Conservation (phyloP, 2,888 invertebrate species). For the Hydroisotoma schaefferi region DNA sequence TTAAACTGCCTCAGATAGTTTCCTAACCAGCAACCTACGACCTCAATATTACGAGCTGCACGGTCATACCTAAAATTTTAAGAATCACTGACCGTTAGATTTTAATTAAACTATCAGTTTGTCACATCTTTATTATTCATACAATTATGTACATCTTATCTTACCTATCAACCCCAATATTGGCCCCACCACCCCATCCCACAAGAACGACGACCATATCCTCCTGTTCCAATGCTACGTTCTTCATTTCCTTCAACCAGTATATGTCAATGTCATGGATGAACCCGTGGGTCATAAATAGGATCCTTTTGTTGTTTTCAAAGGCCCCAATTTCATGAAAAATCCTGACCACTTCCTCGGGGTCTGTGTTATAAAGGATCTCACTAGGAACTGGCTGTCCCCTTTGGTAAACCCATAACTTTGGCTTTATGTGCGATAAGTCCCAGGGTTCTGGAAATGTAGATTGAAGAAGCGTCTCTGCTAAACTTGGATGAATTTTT, state of each 20-base stretch:
- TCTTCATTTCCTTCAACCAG: conserved; percentile 37
- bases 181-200: conserved; percentile 38
- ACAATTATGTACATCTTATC: not conserved
- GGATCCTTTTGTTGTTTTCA: conserved; percentile 28
- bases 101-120: not conserved
- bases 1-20: conserved; percentile 33
- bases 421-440: conserved; percentile 29
- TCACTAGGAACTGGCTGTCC: conserved; percentile 24
- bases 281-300: conserved; percentile 37
- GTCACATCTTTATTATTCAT: not conserved
- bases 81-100: not conserved
- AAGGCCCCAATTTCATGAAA: conserved; percentile 34
- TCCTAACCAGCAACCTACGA: conserved; percentile 36
- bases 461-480: conserved; percentile 34
- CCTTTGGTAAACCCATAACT: conserved; percentile 30
- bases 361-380: conserved; percentile 32
- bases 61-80: conserved; percentile 25
- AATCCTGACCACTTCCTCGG: conserved; percentile 29
- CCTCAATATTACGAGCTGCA: conserved; percentile 35
- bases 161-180: conserved; percentile 30
- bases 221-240: conserved; percentile 29
- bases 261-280: conserved; percentile 36
- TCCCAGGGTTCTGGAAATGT: conserved; percentile 37
- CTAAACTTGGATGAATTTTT: conserved; percentile 34
- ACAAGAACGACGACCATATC: conserved; percentile 31